phyloP scores from a whole-genome alignment of 2,113 vertebrate species.

The Nycticryphes semicollaris region DNA sequence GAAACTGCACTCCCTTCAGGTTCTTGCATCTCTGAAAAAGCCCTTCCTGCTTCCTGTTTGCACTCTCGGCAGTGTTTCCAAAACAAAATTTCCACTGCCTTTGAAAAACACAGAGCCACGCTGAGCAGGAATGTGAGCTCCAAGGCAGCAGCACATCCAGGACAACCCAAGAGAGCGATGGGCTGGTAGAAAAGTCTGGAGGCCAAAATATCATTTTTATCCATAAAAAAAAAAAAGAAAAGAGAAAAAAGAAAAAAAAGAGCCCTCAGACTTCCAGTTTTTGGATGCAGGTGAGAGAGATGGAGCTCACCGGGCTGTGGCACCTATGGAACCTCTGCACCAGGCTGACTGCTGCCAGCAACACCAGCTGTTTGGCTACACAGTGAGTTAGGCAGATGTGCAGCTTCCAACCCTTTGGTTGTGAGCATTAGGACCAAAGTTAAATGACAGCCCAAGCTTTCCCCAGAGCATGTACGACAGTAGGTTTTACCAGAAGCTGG shows the following conservation, averaged over 20 bases:
- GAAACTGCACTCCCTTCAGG: not conserved
- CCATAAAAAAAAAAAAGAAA: too few species aligned
- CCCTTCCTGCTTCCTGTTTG: slow-evolving; percentile 61
- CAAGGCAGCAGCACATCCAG: not conserved
- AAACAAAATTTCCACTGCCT: slow-evolving; percentile 48
- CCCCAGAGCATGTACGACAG: rapidly evolving
- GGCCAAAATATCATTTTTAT: not conserved
- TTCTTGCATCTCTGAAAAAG: not conserved
- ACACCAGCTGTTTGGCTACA: not conserved
- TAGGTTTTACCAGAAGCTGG: not conserved
- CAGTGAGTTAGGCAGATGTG: not conserved
- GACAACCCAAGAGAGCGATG: not conserved
- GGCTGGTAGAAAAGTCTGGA: not conserved
- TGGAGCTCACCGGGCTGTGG: not conserved
- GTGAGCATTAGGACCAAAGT: not conserved
- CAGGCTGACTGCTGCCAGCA: not conserved
- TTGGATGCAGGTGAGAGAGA: not conserved
- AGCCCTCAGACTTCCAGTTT: not conserved
- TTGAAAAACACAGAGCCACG: not conserved
- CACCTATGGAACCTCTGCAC: rapidly evolving
- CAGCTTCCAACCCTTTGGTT: not conserved
- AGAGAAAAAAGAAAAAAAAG: too few species aligned
- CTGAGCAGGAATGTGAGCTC: slow-evolving; percentile 15
- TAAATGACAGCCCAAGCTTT: not conserved
- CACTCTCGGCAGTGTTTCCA: slow-evolving; percentile 12